Evolutionary conservation across 2,113 vertebrate genomes (phyloP).

Genomic region (Cyanoderma ruficeps): DNA sequence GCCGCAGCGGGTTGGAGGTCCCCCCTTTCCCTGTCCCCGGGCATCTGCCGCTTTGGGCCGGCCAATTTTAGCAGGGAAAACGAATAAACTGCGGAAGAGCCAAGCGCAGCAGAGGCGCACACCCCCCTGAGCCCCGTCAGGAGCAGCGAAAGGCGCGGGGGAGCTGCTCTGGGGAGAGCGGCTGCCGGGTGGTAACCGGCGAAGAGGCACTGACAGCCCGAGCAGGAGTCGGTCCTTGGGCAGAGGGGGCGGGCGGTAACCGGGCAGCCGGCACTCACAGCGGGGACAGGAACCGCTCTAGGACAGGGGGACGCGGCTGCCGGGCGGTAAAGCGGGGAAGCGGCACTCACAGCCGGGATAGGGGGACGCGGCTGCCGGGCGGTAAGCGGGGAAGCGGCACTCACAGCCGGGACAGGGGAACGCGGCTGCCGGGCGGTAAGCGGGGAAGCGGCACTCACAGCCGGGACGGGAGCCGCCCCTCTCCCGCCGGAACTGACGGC

Average conservation of each 20-base stretch:
- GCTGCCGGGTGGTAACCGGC: background rate
- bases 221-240: background rate
- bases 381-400: too few relatives aligned
- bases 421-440: background rate
- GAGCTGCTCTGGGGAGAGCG: background rate
- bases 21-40: background rate
- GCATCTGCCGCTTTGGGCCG: background rate
- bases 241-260: background rate
- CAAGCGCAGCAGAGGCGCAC: background rate
- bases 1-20: background rate
- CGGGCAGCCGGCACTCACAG: background rate
- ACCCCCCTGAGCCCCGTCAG: background rate
- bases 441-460: background rate
- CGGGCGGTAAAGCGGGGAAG: background rate
- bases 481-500: slow-evolving; percentile 45
- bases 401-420: background rate
- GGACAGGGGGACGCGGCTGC: background rate
- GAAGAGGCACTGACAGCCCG: background rate
- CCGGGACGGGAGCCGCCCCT: background rate
- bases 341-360: background rate
- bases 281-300: background rate
- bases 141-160: background rate
- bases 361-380: background rate
- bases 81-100: background rate
- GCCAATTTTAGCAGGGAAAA: background rate